Evolutionary conservation across 2,888 invertebrate genomes (phyloP).

Genomic region (Heliconius ethilla): DNA sequence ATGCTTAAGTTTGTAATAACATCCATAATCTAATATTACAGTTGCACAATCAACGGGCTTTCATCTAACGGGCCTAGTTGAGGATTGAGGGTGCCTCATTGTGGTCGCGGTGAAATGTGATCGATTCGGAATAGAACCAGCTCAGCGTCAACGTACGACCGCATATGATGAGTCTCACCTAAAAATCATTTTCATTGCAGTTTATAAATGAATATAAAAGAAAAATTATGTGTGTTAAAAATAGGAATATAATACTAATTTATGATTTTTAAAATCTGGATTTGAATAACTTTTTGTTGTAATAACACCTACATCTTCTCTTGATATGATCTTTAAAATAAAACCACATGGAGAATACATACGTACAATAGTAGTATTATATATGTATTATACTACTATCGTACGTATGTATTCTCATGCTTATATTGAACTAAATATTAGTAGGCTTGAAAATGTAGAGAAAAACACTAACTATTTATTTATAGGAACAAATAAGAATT

Average conservation of each 20-base stretch:
- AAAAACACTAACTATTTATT: background rate
- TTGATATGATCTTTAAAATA: no score
- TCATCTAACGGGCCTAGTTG: constrained; percentile 58
- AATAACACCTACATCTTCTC: no score
- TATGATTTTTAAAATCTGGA: no score
- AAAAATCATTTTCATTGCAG: background rate
- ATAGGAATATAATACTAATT: no score
- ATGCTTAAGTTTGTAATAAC: constrained; percentile 54
- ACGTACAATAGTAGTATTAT: background rate
- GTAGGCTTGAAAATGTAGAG: background rate
- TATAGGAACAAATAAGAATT: background rate
- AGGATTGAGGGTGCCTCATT: constrained; percentile 55
- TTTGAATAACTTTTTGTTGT: no score
- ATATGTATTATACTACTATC: no score
- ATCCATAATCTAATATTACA: constrained; percentile 58
- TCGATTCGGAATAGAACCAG: constrained; percentile 48
- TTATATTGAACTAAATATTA: background rate
- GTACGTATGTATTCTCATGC: no score
- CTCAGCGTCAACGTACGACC: constrained; percentile 22
- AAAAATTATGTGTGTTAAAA: no score
- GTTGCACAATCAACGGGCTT: constrained; percentile 61
- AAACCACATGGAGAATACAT: no score
- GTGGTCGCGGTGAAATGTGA: constrained; percentile 55
- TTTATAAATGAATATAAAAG: no score
- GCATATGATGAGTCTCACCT: constrained; percentile 4